phyloP scores from a whole-genome alignment of 2,113 vertebrate species.

The Antidorcas marsupialis region DNA sequence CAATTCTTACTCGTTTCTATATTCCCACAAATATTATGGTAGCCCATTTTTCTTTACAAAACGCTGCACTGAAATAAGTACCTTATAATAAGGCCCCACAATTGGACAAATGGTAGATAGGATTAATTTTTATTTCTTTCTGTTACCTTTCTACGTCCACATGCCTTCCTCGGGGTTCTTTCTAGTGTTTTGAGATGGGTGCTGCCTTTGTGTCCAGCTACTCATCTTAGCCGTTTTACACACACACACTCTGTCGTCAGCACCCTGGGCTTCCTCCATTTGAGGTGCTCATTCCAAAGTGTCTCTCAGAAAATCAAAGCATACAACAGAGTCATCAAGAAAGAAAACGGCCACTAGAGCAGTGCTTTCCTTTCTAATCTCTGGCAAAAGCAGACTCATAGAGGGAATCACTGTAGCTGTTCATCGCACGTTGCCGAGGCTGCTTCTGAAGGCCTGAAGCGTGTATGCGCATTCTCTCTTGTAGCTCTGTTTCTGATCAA shows the following conservation, averaged over 20 bases:
- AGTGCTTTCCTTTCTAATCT: background rate
- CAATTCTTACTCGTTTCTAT: background rate
- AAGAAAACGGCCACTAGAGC: background rate
- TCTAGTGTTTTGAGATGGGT: background rate
- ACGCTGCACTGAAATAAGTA: background rate
- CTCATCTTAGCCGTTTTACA: background rate
- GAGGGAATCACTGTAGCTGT: background rate
- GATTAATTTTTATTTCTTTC: background rate
- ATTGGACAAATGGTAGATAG: background rate
- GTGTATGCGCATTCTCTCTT: accelerated
- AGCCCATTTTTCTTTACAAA: background rate
- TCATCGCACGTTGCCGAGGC: background rate
- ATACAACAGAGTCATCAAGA: background rate
- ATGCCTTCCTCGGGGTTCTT: background rate
- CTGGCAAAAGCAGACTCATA: background rate
- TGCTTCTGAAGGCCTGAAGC: background rate
- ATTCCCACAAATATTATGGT: background rate
- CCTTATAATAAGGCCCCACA: background rate
- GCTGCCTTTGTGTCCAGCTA: background rate
- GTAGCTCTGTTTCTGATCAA: background rate
- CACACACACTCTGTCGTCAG: background rate
- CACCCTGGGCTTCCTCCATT: background rate
- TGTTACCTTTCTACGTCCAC: background rate
- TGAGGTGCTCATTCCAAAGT: background rate
- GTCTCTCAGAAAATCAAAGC: background rate